Conservation (phyloP, 2,113 vertebrate species). For the Dicentrarchus labrax region DNA sequence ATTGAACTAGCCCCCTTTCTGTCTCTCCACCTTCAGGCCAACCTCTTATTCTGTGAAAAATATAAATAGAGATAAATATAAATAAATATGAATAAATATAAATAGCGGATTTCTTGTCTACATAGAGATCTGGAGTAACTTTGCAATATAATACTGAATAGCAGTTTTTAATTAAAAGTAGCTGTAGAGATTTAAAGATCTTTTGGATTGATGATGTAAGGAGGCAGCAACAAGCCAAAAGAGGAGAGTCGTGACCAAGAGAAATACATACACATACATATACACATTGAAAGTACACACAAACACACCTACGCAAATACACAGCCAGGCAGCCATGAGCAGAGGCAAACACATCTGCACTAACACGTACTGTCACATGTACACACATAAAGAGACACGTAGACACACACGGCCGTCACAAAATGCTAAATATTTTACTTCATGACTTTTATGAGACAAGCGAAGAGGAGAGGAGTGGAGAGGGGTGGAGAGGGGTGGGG, state of each 20-base stretch:
- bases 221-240: constrained; percentile 58
- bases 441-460: constrained; percentile 10
- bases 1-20: constrained; percentile 11
- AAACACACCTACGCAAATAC: constrained; percentile 36
- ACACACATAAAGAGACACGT: constrained; percentile 22
- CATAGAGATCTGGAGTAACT: not conserved
- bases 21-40: constrained; percentile 9
- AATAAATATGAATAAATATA: not conserved
- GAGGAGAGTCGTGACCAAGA: constrained; percentile 57
- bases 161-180: constrained; percentile 46
- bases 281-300: constrained; percentile 33
- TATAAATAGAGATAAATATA: not conserved
- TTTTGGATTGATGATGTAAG: constrained; percentile 68
- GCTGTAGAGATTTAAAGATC: constrained; percentile 52
- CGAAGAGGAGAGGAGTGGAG: not conserved
- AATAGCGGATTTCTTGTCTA: not conserved
- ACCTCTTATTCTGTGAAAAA: not conserved
- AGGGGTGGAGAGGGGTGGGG: not conserved
- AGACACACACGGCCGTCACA: constrained; percentile 12
- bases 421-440: constrained; percentile 45
- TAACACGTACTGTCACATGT: constrained; percentile 41
- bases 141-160: constrained; percentile 9
- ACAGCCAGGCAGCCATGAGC: constrained; percentile 20
- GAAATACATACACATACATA: constrained; percentile 28
- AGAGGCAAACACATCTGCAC: constrained; percentile 43